Evolutionary conservation across 1,140 invertebrate genomes (phyloP).

Genomic region (Agrilus planipennis): DNA sequence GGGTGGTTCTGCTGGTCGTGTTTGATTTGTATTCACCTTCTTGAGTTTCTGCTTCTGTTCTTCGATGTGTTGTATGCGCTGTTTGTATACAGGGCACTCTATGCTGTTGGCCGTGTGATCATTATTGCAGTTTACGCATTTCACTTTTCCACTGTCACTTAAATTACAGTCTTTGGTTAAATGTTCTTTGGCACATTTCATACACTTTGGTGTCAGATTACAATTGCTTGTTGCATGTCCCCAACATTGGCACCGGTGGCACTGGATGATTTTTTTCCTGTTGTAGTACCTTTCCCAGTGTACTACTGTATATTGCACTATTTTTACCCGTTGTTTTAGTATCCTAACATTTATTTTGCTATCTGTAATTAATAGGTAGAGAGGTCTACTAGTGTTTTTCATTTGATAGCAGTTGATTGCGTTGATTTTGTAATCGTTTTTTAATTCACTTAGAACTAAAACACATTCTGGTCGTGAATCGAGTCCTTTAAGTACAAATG

Average conservation of each 20-base stretch:
- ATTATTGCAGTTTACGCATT: conserved; percentile 20
- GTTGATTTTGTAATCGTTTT: not conserved
- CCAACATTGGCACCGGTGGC: conserved; percentile 28
- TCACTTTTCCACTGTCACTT: conserved; percentile 12
- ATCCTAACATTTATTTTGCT: too few relatives aligned
- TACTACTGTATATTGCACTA: too few relatives aligned
- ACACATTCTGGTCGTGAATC: not conserved
- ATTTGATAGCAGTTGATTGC: not conserved
- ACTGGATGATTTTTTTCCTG: conserved; percentile 21
- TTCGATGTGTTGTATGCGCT: not conserved
- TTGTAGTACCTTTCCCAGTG: conserved; percentile 20
- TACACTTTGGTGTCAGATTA: conserved; percentile 16
- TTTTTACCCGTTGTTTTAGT: too few relatives aligned
- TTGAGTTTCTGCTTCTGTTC: not conserved
- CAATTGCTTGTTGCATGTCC: conserved; percentile 27
- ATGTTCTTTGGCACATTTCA: conserved; percentile 29
- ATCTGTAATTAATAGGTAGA: conserved; percentile 6
- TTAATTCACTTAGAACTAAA: conserved; percentile 3
- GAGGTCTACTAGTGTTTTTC: not conserved
- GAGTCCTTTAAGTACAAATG: conserved; percentile 8
- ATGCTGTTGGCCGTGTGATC: conserved; percentile 1
- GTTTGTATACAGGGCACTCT: not conserved
- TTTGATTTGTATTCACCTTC: not conserved
- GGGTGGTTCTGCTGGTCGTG: not conserved
- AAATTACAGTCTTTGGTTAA: conserved; percentile 24